Base-by-base conservation (phyloP, 2,797 vertebrate genomes). In the Pseudotriccus pelzelni region DNA sequence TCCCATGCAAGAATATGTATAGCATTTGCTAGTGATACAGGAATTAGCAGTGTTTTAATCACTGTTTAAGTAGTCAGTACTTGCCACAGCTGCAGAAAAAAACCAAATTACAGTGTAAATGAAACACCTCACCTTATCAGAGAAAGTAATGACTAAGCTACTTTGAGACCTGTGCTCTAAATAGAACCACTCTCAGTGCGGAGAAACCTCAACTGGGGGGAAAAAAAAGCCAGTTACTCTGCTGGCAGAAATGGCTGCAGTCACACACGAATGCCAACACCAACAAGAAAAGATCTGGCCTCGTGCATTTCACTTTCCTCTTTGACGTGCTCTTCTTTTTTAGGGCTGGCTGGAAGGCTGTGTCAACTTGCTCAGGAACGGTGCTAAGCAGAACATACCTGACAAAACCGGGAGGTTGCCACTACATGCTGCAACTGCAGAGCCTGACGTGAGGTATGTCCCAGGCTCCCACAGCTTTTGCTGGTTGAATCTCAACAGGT, bases 321-420 rank as follows among this genome's bases (percentile, higher is more conserved):
- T 67, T 83, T 94, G 66, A 85, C 34, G 14, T 52, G 37, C 47
- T 91, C 17, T 81, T 80, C 24, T 96, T 89, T 96, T 96, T 89
- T 90, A 99, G 98, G 98, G 99, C 32, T 99, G 99, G 99, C 97
- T 99, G 50, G 98, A 99, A 94, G 98, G 99, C 66, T 99, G 99
- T 90, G 97, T 99, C 83, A 98, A 98, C 96, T 96, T 99, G 73
- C 98, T 99, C 47, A 98, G 99, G 93, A 99, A 99, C 0, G 98
- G 99, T 53, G 99, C 99, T 94, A 99, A 98, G 80, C 99, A 99
- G 96, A 98, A 98, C 82, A 98, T 99, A 78, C 97, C 98, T 0
- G 98, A 99, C 94, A 99, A 98, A 98, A 98, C 98, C 0, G 99
- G 99, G 58, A 98, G 98, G 53, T 94, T 99, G 94, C 99, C 99